Base-by-base conservation (phyloP, 2,888 invertebrate species). In the Corythucha ciliata region DNA sequence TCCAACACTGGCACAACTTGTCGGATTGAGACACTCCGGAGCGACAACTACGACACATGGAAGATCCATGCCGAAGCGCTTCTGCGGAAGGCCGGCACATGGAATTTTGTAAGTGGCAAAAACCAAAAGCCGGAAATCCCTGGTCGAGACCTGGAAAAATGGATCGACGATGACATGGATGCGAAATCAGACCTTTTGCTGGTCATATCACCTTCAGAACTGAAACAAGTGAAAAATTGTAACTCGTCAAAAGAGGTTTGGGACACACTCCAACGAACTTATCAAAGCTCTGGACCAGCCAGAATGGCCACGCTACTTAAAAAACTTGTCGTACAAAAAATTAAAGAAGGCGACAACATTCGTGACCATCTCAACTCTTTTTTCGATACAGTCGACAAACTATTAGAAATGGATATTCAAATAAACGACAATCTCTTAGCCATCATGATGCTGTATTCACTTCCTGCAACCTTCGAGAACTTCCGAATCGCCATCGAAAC, bases 251-350 rank as follows among this genome's bases (percentile, higher is more conserved):
- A 59, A 6, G 62, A 64, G 10, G 57, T 68, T 18, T 70, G 68
- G 69, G 16, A 56, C 7, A 47, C 16, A 37, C 37, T 20, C n/a
- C 34, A 37, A 37, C 20, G 25, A 24, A 47, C 37, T 22, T 47
- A 47, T 37, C 20, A 16, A 16, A 20, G 26, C 4, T 16, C 20
- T 34, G 46, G 46, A 16, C 46, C 46, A 7, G 67, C 67, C 1
- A 55, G 65, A 29, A 69, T 69, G 52, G 68, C 68, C 0, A 67
- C 64, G 3, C 53, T 69, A 4, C 52, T 70, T 12, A 69, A 70
- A 44, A 59, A 63, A 29, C 54, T 69, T 3, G 62, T 63, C 4
- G 47, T 67, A 5, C 62, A 62, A 10, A 62, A 62, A 24, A 67
- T 69, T 66, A 39, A 48, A 18, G 63, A 67, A 16, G 55, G 53